Conservation (phyloP, 2,113 vertebrate genomes). For the Maccullochella peelii region DNA sequence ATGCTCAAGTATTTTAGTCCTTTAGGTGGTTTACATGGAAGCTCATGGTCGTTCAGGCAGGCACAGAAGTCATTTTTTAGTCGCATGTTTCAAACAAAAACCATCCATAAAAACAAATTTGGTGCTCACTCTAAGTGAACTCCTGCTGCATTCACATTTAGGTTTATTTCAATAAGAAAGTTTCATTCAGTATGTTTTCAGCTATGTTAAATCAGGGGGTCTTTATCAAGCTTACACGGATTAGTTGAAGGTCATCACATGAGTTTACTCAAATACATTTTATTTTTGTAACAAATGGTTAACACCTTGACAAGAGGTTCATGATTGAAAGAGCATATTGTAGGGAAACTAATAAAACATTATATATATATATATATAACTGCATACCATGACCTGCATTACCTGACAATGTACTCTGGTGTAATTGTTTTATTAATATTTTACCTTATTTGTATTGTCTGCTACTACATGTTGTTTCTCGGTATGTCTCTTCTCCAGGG, state of each 20-base stretch:
- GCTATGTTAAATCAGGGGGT: neutral
- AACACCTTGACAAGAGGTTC: neutral
- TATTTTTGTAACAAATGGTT: too few species aligned
- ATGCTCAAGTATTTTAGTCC: neutral
- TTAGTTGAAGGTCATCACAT: too few species aligned
- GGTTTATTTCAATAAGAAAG: neutral
- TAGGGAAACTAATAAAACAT: neutral
- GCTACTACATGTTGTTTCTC: neutral
- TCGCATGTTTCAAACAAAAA: conserved; percentile 10
- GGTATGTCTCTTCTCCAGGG: neutral
- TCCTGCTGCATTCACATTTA: neutral
- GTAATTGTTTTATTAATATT: neutral
- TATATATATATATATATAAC: too few species aligned
- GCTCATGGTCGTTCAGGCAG: neutral
- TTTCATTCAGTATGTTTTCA: neutral
- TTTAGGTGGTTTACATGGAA: conserved; percentile 6
- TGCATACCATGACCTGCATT: too few species aligned
- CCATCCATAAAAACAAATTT: neutral
- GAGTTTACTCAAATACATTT: too few species aligned
- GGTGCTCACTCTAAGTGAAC: neutral
- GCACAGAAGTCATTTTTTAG: neutral
- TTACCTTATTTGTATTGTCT: neutral
- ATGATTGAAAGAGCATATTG: neutral
- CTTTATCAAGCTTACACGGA: too few species aligned
- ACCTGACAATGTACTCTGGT: neutral